Percentiles rank a stretch among this genome's conserved stretches.
Conservation (phyloP, 2,113 vertebrate species). For the Lamprologus tigripictilis region DNA sequence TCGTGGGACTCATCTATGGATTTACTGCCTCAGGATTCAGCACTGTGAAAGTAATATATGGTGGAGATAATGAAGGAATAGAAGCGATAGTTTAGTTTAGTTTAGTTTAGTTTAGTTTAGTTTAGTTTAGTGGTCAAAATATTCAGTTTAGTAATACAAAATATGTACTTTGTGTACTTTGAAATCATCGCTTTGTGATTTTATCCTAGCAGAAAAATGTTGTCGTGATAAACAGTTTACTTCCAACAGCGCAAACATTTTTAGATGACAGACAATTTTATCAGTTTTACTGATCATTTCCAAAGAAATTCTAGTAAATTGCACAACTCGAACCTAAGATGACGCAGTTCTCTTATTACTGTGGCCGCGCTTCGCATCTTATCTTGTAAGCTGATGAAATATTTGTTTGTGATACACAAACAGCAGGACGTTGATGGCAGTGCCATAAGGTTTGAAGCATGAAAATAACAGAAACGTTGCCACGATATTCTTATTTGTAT, state of each 20-base stretch:
- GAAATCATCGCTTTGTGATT: rapidly evolving
- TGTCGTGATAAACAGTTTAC: background rate
- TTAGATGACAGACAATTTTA: background rate
- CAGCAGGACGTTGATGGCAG: background rate
- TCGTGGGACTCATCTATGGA: background rate
- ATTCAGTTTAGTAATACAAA: background rate
- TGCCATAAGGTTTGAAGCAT: background rate
- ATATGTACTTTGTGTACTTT: rapidly evolving
- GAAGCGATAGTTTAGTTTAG: background rate
- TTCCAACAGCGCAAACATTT: rapidly evolving
- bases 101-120: background rate
- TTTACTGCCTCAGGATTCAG: background rate
- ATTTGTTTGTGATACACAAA: background rate
- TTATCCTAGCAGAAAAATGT: background rate
- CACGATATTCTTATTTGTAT: rapidly evolving
- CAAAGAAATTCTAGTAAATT: background rate
- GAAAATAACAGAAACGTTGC: background rate
- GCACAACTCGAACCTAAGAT: background rate
- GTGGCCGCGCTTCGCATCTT: background rate
- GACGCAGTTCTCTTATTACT: background rate
- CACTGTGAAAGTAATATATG: background rate
- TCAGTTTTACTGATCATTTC: background rate
- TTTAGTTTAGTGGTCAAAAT: background rate
- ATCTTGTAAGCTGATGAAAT: background rate
- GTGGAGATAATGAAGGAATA: background rate